Base-by-base conservation (phyloP, 2,113 vertebrate species). In the Leuciscus idus region DNA sequence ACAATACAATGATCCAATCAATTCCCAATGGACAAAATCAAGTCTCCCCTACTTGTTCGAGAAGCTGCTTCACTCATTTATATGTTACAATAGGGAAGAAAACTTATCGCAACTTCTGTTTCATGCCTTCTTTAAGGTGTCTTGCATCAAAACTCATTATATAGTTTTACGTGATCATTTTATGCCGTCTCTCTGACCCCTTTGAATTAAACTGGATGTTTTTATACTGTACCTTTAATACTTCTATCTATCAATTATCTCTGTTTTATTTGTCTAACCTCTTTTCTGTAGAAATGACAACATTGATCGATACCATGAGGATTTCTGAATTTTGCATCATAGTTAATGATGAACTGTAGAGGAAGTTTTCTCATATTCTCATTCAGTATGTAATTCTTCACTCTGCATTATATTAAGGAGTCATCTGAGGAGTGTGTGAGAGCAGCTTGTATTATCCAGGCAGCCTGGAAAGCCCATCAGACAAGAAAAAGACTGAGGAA, bases 381-480 rank as follows among this genome's bases (percentile, higher is more conserved):
- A 46, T 61, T 62, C 39, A 0, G 4, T 15, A 55, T 55, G 70
- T 70, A 33, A 68, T 43, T 55, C 19, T 83, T 23, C 12, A 36
- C 28, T 50, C 30, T 23, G 11, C 62, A 9, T 80, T 30, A 77
- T 43, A 28, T 10, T 48, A 12, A 87, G 64, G 10, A 94, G 91
- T 86, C n/a, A 0, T 78, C 76, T 6, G 77, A 95, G 93, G 96
- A 95, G 89, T 91, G 89, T 39, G 93, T 95, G 92, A 91, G 90
- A 88, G 97, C 97, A 75, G 97, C 96, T 23, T 95, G 94, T 87
- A 84, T 94, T 90, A 97, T 99, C 92, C 98, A 99, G 93, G 97
- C 98, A 66, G 90, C 81, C 0, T 99, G 98, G 98, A 95, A 95
- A 74, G 97, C 97, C 78, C 96, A 95, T 92, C 94, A 90, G 91